Evolutionary conservation across 1,140 invertebrate species (phyloP), one percentile per base, ranked within the genome.

Genomic region (Cataglyphis hispanica): DNA sequence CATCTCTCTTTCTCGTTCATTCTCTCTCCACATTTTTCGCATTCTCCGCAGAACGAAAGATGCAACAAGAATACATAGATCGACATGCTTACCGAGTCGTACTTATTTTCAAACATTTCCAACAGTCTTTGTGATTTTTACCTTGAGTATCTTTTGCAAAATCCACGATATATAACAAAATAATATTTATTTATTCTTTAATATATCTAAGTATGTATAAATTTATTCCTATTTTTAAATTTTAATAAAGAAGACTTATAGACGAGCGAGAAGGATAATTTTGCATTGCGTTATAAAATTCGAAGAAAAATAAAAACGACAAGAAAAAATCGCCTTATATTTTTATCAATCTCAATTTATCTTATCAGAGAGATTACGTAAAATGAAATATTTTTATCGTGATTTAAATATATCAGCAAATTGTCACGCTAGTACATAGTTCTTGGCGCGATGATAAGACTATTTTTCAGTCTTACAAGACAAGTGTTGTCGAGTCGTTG

Each of bases 1-100:
- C 43, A 84, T 85, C 72, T 91, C 89, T 91, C 53, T 40, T 43
- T 70, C 76, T 61, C 31, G 86, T 84, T 85, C 76, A 81, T 76
- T 87, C 89, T 75, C 90, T 89, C 90, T 86, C 87, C 84, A 89
- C 91, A 92, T 93, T 93, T 93, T 92, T 92, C 91, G 90, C 89
- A 89, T 92, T 91, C 91, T 88, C 86, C 86, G 78, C 70, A 88
- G 91, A 89, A 88, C 88, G 89, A 90, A 85, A 86, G 88, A 90
- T 90, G 89, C 90, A 91, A 91, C 84, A 91, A 90, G 91, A 93
- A 91, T 91, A 90, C 91, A 87, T 86, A 87, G 85, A 25, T 75
- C 53, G 58, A 86, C 58, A 27, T 85, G 50, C 63, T 78, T 58
- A 76, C 53, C 53, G 53, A 25, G 46, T 43, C 37, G 76, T 56